Evolutionary conservation across 2,113 vertebrate genomes (phyloP), one percentile per base, ranked within the genome.

Genomic region (Percina caprodes): DNA sequence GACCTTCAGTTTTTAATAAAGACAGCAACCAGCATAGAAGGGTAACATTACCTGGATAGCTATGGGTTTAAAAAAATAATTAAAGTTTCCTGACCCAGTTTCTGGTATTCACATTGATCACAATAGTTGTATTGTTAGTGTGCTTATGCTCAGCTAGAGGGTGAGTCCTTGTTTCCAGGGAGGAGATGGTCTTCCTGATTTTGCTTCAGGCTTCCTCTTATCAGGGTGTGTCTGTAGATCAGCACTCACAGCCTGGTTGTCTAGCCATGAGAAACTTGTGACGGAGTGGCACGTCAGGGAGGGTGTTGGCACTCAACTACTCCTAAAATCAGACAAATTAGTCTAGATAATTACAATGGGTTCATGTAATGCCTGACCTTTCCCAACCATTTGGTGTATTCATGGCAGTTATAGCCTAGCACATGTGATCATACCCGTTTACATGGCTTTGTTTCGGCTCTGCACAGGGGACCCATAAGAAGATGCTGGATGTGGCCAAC

Each of bases 401-500:
- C 55, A 4, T 19, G 23, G 9, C n/a, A 59, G 39, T 35, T 24
- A 4, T 6, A 33, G 69, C 10, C 42, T 33, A 45, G 33, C 68
- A 46, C 59, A 2, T 11, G 49, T 55, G 63, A 35, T 66, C 21
- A 21, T 59, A 39, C 11, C 16, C 69, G n/a, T 65, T 81, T 12
- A 60, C 63, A 51, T 46, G 72, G 11, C 11, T 59, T 24, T 26
- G 49, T 72, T 56, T 85, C 6, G 75, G 23, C 49, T 74, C 78
- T 48, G 63, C 11, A 54, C 89, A 99, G 97, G 97, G 97, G 11
- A 97, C 97, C 59, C 98, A 99, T 60, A 99, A 98, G 93, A 99
- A 99, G 95, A 97, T 99, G 91, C 95, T 99, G 88, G 98, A 99
- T 33, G 96, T 99, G 56, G 98, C 97, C 70, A 99, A 98, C 93